Percentiles rank a stretch among this genome's conserved stretches.
phyloP scores from a whole-genome alignment of 1,140 invertebrate genomes.

The Danaus melanippus region DNA sequence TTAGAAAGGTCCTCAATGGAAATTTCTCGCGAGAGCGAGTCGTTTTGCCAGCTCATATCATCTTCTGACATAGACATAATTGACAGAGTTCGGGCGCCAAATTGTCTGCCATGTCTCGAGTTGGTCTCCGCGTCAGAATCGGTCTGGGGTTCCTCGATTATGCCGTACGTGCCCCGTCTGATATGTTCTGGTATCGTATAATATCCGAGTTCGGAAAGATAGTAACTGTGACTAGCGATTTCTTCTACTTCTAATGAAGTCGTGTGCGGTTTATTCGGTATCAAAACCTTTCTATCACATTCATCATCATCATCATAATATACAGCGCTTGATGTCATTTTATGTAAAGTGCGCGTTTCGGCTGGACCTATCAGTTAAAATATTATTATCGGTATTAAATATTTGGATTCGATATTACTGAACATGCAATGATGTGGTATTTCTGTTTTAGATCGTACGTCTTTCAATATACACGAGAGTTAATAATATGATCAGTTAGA shows the following conservation, averaged over 20 bases:
- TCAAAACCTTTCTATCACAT: constrained; percentile 52
- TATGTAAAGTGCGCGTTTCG: constrained; percentile 77
- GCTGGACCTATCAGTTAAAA: constrained; percentile 76
- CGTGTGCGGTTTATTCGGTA: constrained; percentile 66
- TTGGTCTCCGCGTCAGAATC: constrained; percentile 66
- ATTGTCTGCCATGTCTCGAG: constrained; percentile 47
- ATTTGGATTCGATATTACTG: constrained; percentile 20
- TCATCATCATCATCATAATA: constrained; percentile 69
- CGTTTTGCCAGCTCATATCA: constrained; percentile 73
- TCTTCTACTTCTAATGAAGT: constrained; percentile 74
- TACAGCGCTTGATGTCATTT: constrained; percentile 75
- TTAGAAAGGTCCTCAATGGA: constrained; percentile 73
- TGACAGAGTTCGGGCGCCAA: constrained; percentile 73
- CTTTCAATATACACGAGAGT: constrained; percentile 13
- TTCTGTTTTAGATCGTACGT: background rate
- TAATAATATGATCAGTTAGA: constrained; percentile 18
- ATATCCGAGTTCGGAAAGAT: constrained; percentile 72
- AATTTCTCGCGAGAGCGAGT: constrained; percentile 73
- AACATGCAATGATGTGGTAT: constrained; percentile 29
- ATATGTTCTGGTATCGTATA: constrained; percentile 73
- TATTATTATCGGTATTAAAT: constrained; percentile 49
- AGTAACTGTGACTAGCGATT: constrained; percentile 75
- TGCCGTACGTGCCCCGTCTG: constrained; percentile 62
- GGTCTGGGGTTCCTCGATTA: constrained; percentile 71
- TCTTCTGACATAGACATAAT: constrained; percentile 79